These are phyloP conservation scores for Homarus americanus DNA, from an alignment of 1,140 invertebrate species.

Conservation along the genomic window DNA sequence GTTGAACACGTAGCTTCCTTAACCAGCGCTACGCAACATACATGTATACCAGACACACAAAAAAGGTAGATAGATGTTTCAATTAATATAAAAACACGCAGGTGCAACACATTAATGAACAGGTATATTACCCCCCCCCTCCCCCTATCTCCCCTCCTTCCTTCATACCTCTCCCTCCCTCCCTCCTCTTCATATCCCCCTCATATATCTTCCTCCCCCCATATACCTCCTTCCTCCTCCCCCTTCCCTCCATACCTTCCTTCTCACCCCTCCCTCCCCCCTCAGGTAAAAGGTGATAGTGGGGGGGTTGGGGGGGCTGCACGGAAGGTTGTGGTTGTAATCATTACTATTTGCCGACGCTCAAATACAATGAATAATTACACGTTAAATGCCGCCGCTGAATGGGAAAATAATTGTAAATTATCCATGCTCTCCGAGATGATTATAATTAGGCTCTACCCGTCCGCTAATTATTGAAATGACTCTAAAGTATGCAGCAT, in stretches of 20 bases:
- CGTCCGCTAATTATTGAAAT: conserved; percentile 20
- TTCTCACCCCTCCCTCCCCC: no score
- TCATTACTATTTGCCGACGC: not conserved
- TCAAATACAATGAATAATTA: conserved; percentile 17
- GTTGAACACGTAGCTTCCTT: no score
- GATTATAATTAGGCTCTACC: conserved; percentile 10
- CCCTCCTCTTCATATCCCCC: no score
- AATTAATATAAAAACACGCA: not conserved
- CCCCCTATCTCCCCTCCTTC: no score
- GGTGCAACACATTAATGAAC: not conserved
- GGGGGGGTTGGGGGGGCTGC: no score
- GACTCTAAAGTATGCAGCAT: not conserved
- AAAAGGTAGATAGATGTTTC: not conserved
- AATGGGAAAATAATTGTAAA: conserved; percentile 45
- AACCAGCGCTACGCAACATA: no score
- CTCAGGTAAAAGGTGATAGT: not conserved
- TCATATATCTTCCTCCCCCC: no score
- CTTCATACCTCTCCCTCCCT: no score
- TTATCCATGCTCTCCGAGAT: conserved; percentile 21
- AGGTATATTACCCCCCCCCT: no score
- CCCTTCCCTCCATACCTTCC: no score
- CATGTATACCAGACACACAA: no score
- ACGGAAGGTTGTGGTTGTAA: not conserved
- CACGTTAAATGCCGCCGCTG: not conserved
- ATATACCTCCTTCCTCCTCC: no score